A percentile compares a stretch with the other conserved stretches of the same genome.
phyloP scores from a whole-genome alignment of 1,140 invertebrate genomes.

The Drosophila persimilis region DNA sequence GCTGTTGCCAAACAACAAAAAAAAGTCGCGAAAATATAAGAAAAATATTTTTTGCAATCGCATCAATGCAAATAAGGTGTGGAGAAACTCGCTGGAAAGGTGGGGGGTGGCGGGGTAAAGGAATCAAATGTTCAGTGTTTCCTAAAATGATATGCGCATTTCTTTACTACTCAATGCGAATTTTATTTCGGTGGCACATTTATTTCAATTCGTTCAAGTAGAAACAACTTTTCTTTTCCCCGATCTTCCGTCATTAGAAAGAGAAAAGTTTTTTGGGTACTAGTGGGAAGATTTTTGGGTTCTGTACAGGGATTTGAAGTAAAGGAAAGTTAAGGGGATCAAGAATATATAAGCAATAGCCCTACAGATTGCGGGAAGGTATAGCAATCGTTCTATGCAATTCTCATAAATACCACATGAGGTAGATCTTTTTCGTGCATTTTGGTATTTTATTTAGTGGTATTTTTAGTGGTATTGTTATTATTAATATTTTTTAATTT shows the following conservation, averaged over 20 bases:
- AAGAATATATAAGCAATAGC: too few species aligned
- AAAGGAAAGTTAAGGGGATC: too few species aligned
- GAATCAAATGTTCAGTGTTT: slow-evolving; percentile 55
- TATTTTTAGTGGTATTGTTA: too few species aligned
- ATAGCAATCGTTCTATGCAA: too few species aligned
- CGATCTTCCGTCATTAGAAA: slow-evolving; percentile 35
- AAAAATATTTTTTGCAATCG: slow-evolving; percentile 66
- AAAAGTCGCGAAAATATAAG: slow-evolving; percentile 3
- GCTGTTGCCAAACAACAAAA: slow-evolving; percentile 39
- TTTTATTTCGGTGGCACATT: slow-evolving; percentile 38
- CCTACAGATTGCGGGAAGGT: too few species aligned
- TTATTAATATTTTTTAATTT: too few species aligned
- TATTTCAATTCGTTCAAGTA: slow-evolving; percentile 39
- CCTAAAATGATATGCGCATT: slow-evolving; percentile 63
- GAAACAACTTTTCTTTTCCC: slow-evolving; percentile 25
- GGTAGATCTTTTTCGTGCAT: too few species aligned
- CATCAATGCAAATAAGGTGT: slow-evolving; percentile 78
- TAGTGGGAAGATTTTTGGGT: too few species aligned
- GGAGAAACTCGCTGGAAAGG: slow-evolving; percentile 11
- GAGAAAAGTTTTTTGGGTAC: not conserved
- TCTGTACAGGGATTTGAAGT: not conserved
- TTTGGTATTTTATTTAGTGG: too few species aligned
- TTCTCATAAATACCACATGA: too few species aligned
- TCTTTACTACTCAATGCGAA: slow-evolving; percentile 46
- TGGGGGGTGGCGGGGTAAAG: slow-evolving; percentile 9